phyloP scores from a whole-genome alignment of 2,113 vertebrate genomes.

The Delphinapterus leucas region DNA sequence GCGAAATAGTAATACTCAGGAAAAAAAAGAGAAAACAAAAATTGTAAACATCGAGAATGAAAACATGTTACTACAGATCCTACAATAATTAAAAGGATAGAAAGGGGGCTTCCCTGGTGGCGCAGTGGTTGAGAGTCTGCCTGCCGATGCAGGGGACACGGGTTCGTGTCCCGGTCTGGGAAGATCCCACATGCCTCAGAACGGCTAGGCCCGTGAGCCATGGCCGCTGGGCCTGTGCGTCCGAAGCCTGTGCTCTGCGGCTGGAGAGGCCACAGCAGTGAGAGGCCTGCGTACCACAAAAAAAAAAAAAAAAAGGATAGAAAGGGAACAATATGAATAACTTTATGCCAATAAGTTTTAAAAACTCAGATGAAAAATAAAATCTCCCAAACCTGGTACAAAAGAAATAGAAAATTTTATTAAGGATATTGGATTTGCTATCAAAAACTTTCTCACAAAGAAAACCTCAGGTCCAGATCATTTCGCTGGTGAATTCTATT shows the following conservation, averaged over 20 bases:
- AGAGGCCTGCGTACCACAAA: too few relatives aligned
- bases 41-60: not conserved
- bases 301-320: too few relatives aligned
- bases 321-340: not conserved
- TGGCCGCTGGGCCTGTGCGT: fast-evolving
- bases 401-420: not conserved
- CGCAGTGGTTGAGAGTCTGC: too few relatives aligned
- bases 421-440: not conserved
- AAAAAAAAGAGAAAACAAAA: not conserved
- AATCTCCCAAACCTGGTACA: not conserved
- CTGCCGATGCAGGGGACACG: too few relatives aligned
- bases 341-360: not conserved
- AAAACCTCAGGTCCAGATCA: not conserved
- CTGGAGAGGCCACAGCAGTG: too few relatives aligned
- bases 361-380: not conserved
- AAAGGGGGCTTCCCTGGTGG: too few relatives aligned
- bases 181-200: too few relatives aligned
- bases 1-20: not conserved
- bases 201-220: too few relatives aligned
- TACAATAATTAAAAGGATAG: not conserved
- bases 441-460: not conserved
- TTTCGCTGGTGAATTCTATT: not conserved
- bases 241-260: too few relatives aligned
- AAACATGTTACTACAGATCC: not conserved
- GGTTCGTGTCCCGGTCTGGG: fast-evolving